phyloP scores from a whole-genome alignment of 2,797 vertebrate genomes.

The Liasis olivaceus region DNA sequence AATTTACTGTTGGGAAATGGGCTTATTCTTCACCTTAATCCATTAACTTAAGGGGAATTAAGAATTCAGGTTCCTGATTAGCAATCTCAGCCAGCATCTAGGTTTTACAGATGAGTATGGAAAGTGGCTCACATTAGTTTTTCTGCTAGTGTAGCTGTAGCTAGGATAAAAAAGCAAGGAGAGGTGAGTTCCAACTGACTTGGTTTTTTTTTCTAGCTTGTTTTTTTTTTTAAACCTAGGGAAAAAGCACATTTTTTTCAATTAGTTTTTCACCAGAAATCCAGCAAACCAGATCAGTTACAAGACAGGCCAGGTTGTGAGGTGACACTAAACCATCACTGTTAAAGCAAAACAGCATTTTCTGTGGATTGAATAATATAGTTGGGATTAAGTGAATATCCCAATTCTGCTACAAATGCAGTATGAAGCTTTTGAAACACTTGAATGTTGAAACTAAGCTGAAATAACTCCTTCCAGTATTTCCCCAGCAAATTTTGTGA shows the following conservation, averaged over 20 bases:
- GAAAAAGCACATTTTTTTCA: not conserved
- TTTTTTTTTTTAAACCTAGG: not conserved
- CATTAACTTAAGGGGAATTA: not conserved
- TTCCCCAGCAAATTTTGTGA: constrained; percentile 42
- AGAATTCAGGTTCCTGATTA: not conserved
- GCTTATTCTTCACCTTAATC: not conserved
- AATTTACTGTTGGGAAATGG: not conserved
- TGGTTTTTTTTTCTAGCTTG: not conserved
- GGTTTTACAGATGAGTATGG: not conserved
- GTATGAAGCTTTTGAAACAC: constrained; percentile 23
- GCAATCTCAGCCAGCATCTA: not conserved
- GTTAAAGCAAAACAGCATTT: constrained; percentile 4
- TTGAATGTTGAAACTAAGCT: constrained; percentile 41
- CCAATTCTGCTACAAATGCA: not conserved
- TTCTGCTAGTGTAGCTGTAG: too few relatives aligned
- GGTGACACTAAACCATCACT: not conserved
- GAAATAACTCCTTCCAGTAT: constrained; percentile 45
- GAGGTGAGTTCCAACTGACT: not conserved
- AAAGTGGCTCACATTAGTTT: not conserved
- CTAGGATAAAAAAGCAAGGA: not conserved
- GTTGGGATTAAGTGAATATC: not conserved
- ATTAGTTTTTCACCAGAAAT: not conserved
- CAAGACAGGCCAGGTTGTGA: not conserved
- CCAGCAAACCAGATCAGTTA: constrained; percentile 2
- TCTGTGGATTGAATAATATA: constrained; percentile 6